Percentiles rank a stretch among this genome's conserved stretches.
These are phyloP conservation scores for Geothlypis trichas DNA, from an alignment of 2,113 vertebrate genomes.

Conservation along the genomic window DNA sequence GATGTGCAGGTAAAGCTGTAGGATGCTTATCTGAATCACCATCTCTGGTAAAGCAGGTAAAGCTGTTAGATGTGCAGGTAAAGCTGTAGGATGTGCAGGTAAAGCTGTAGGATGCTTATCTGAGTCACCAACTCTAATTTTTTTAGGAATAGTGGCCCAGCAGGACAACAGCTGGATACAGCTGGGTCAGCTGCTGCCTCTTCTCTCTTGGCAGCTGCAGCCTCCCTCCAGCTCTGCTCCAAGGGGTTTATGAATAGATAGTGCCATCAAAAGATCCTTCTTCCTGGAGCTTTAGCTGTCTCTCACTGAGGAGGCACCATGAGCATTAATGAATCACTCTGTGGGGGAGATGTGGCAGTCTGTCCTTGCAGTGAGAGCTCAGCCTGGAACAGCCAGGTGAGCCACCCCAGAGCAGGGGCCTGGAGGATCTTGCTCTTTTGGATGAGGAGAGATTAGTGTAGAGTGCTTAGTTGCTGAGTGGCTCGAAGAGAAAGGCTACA, in stretches of 20 bases:
- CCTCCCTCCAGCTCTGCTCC: neutral
- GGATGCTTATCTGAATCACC: no score
- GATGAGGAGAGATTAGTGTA: neutral
- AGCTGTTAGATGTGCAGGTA: no score
- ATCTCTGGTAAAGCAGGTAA: no score
- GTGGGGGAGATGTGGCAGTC: neutral
- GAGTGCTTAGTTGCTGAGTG: no score
- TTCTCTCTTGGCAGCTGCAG: neutral
- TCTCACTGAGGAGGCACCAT: neutral
- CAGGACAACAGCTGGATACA: neutral
- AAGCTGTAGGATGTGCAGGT: neutral
- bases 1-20: no score
- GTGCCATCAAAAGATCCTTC: neutral
- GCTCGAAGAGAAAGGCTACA: no score
- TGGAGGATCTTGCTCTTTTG: neutral
- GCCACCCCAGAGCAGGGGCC: accelerated
- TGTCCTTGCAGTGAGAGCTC: neutral
- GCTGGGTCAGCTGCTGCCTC: neutral
- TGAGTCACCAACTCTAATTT: neutral
- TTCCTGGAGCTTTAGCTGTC: neutral
- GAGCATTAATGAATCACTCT: neutral
- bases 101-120: neutral
- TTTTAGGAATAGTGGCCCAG: neutral
- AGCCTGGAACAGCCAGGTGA: neutral
- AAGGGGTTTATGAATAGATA: neutral